Base-by-base conservation (phyloP, 2,888 invertebrate species). In the Phaonia tiefii region DNA sequence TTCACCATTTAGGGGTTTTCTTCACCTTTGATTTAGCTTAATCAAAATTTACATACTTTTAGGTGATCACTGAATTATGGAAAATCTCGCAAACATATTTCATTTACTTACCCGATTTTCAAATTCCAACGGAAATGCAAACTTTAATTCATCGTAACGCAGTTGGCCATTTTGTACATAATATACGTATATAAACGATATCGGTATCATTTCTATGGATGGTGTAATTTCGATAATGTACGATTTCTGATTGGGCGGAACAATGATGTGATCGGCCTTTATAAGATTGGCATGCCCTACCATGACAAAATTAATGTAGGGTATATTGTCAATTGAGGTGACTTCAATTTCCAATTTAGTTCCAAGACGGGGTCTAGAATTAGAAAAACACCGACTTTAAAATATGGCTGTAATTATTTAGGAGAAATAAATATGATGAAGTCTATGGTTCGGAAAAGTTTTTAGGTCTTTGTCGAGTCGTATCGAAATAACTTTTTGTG, bases 91-190 rank as follows among this genome's bases (percentile, higher is more conserved):
- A 11, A 10, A n/a, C 31, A n/a, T 4, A 26, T 3, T 8, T 11
- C 11, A 11, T 0, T 10, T 26, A 90, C 15, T 51, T 44, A 75
- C 75, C 70, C 63, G 20, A 75, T 75, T 75, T 70, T 75, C 75
- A 7, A 75, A 75, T 70, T 75, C 63, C 17, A 0, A 0, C n/a
- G 69, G 75, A 49, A 75, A 49, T 3, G 17, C 5, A 13, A 69
- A 17, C 5, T 10, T 2, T 7, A 37, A 17, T 60, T 75, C 75
- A 0, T 51, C 69, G 17, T 58, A 63, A 15, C 49, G 13, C 1
- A 70, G 17, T 10, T 54, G n/a, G 5, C 70, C 75, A 20, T 70
- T 26, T 1, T 44, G n/a, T 1, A 69, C 7, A 42, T 56, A 78
- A 37, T 78, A 60, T 4, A 73, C 78, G 37, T 69, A 78, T 13